A percentile compares a stretch with the other conserved stretches of the same genome.
phyloP scores from a whole-genome alignment of 2,888 invertebrate genomes.

The Drosophila peninsularis region DNA sequence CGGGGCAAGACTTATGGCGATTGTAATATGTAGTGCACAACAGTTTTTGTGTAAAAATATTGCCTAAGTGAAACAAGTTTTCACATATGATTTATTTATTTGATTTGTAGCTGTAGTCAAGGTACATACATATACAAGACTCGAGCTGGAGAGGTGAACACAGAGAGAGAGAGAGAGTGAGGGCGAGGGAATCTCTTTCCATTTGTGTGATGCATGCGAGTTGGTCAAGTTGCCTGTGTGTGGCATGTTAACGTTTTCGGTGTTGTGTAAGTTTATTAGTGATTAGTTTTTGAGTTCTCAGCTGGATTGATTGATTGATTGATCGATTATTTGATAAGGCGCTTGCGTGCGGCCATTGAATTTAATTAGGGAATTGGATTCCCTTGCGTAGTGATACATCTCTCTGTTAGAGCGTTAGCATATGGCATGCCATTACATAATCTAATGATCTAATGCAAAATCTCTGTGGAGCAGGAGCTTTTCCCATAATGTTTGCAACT shows the following conservation, averaged over 20 bases:
- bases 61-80: slow-evolving; percentile 76
- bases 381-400: slow-evolving; percentile 19
- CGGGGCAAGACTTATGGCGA: slow-evolving; percentile 58
- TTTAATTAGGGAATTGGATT: slow-evolving; percentile 47
- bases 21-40: slow-evolving; percentile 57
- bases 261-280: slow-evolving; percentile 59
- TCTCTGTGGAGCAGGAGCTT: slow-evolving; percentile 36
- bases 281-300: slow-evolving; percentile 62
- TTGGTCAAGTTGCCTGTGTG: slow-evolving; percentile 27
- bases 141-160: too few relatives aligned
- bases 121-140: slow-evolving; percentile 18
- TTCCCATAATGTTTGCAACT: slow-evolving; percentile 47
- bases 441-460: slow-evolving; percentile 47
- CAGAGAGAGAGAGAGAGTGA: background rate
- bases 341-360: slow-evolving; percentile 31
- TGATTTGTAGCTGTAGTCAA: slow-evolving; percentile 55
- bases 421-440: slow-evolving; percentile 25
- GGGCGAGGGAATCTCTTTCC: background rate
- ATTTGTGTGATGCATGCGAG: slow-evolving; percentile 3
- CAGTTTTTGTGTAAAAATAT: slow-evolving; percentile 69
- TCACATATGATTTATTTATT: slow-evolving; percentile 74
- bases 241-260: slow-evolving; percentile 48
- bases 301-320: slow-evolving; percentile 57
- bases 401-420: slow-evolving; percentile 7
- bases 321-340: slow-evolving; percentile 26